A percentile compares a stretch with the other conserved stretches of the same genome.
Evolutionary conservation across 2,113 vertebrate species (phyloP).

Genomic region (Prietella phreatophila): DNA sequence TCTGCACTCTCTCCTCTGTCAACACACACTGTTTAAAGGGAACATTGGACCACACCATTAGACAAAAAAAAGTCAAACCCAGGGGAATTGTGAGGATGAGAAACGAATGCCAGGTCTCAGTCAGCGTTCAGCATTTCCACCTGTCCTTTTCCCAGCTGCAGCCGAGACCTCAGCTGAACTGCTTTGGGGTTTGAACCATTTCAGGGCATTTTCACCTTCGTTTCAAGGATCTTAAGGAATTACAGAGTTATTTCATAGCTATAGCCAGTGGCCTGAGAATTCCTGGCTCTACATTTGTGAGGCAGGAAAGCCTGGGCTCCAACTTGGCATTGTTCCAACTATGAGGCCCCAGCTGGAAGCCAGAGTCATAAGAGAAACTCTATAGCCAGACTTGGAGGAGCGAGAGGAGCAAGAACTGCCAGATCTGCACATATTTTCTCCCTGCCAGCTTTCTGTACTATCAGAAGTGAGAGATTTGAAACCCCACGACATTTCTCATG

Average conservation of each 20-base stretch:
- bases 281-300: slow-evolving; percentile 35
- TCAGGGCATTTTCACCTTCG: slow-evolving; percentile 19
- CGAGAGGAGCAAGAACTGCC: slow-evolving; percentile 32
- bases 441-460: slow-evolving; percentile 30
- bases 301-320: slow-evolving; percentile 32
- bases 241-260: slow-evolving; percentile 21
- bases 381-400: slow-evolving; percentile 36
- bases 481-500: slow-evolving; percentile 51
- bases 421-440: slow-evolving; percentile 46
- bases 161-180: slow-evolving; percentile 38
- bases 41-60: slow-evolving; percentile 62
- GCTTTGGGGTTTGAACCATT: slow-evolving; percentile 15
- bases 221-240: slow-evolving; percentile 17
- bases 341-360: slow-evolving; percentile 50
- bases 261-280: background rate
- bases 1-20: slow-evolving; percentile 55
- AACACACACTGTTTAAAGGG: slow-evolving; percentile 57
- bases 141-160: slow-evolving; percentile 36
- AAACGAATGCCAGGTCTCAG: slow-evolving; percentile 48
- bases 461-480: slow-evolving; percentile 40
- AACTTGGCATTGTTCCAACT: slow-evolving; percentile 35
- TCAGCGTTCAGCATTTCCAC: slow-evolving; percentile 18
- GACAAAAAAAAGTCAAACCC: slow-evolving; percentile 29
- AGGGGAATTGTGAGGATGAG: slow-evolving; percentile 43
- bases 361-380: slow-evolving; percentile 38